Conservation (phyloP, 1,140 invertebrate species). For the Acromyrmex charruanus region DNA sequence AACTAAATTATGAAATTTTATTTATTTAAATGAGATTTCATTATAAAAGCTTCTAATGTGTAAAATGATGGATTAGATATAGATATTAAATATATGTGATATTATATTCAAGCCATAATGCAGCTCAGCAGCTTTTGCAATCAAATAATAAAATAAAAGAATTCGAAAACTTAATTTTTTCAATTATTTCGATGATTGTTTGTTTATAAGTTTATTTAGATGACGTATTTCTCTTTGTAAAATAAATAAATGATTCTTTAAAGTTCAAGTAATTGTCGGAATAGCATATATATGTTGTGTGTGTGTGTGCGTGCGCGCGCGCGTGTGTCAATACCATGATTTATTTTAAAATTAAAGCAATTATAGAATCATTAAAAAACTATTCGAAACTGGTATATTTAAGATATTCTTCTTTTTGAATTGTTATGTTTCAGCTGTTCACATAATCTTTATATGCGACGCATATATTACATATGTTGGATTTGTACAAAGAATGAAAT, state of each 20-base stretch:
- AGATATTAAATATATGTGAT: conserved; percentile 30
- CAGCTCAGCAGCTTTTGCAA: conserved; percentile 15
- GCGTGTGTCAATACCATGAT: neutral
- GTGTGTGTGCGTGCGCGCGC: too few species aligned
- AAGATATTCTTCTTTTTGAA: neutral
- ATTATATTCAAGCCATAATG: conserved; percentile 12
- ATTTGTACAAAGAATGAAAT: conserved; percentile 27
- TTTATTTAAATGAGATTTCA: conserved; percentile 19
- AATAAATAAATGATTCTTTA: conserved; percentile 8
- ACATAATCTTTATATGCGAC: neutral
- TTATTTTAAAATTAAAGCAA: conserved; percentile 2
- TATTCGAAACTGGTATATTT: neutral
- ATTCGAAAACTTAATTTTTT: neutral
- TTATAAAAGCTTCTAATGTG: conserved; percentile 12
- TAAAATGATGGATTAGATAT: conserved; percentile 20
- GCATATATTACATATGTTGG: neutral
- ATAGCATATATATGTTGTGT: neutral
- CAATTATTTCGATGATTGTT: neutral
- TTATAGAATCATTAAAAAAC: neutral
- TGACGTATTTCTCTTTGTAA: conserved; percentile 9
- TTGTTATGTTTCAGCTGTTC: neutral
- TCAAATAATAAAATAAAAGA: neutral
- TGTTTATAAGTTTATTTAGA: neutral
- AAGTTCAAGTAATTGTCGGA: neutral
- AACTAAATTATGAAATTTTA: neutral